These are phyloP conservation scores for Cantharis rufa DNA, from an alignment of 2,888 invertebrate species.

Conservation along the genomic window DNA sequence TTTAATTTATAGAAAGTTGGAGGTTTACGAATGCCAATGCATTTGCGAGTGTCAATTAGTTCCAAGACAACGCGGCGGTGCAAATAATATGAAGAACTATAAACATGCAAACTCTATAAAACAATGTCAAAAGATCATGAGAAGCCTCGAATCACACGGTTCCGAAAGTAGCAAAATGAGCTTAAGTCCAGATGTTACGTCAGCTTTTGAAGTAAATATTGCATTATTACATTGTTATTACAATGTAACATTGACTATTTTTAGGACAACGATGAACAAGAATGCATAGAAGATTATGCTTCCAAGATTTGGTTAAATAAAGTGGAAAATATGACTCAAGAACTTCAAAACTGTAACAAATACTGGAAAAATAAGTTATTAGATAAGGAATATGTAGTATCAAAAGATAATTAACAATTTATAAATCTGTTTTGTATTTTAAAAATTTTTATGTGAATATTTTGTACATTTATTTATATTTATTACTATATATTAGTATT, in stretches of 20 bases:
- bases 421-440: slow-evolving; percentile 1
- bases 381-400: slow-evolving; percentile 37
- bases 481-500: not conserved
- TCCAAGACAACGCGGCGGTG: slow-evolving; percentile 6
- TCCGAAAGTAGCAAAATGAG: slow-evolving; percentile 23
- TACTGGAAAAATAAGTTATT: slow-evolving; percentile 40
- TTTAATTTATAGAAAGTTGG: not conserved
- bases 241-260: not conserved
- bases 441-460: slow-evolving; percentile 3
- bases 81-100: not conserved
- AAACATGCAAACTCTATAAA: not conserved
- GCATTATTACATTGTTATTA: not conserved
- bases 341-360: slow-evolving; percentile 39
- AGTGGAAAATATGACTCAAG: slow-evolving; percentile 40
- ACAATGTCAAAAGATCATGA: not conserved
- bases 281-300: not conserved
- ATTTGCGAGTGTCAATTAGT: not conserved
- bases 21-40: not conserved
- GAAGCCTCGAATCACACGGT: slow-evolving; percentile 28
- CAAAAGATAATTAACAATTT: slow-evolving; percentile 26
- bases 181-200: not conserved
- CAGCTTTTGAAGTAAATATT: not conserved
- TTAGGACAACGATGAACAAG: not conserved
- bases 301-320: slow-evolving; percentile 35
- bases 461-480: slow-evolving; percentile 8